Conservation (phyloP, 2,113 vertebrate species). For the Neodon shergylaensis region DNA sequence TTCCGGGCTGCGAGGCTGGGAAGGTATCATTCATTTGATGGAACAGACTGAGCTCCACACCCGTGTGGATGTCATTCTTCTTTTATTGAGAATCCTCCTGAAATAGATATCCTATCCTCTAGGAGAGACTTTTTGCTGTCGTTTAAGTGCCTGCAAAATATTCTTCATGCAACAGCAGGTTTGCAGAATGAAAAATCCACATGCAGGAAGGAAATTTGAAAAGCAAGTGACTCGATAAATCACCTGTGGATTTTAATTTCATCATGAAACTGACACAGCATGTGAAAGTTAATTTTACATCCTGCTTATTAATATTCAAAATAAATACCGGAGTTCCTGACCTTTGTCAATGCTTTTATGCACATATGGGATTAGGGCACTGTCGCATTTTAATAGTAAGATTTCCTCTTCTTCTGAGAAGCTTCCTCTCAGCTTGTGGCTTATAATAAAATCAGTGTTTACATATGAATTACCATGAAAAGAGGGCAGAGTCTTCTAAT, state of each 20-base stretch:
- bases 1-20: slow-evolving; percentile 49
- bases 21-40: slow-evolving; percentile 43
- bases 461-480: neutral
- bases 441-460: neutral
- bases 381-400: neutral
- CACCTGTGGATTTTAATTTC: slow-evolving; percentile 19
- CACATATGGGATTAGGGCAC: neutral
- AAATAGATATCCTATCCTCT: slow-evolving; percentile 11
- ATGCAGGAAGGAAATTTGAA: neutral
- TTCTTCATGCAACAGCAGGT: neutral
- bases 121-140: neutral
- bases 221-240: neutral
- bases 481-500: neutral
- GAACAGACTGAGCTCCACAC: slow-evolving; percentile 43
- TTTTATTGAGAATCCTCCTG: slow-evolving; percentile 56
- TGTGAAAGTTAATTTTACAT: neutral
- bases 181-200: neutral
- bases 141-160: slow-evolving; percentile 19
- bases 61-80: slow-evolving; percentile 28
- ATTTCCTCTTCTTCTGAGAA: neutral
- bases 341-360: neutral
- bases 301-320: slow-evolving; percentile 29
- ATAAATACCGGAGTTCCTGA: neutral
- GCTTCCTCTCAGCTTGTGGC: neutral
- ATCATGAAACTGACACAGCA: neutral